Conservation (phyloP, 1,140 invertebrate species). For the Lanistes nyassanus region DNA sequence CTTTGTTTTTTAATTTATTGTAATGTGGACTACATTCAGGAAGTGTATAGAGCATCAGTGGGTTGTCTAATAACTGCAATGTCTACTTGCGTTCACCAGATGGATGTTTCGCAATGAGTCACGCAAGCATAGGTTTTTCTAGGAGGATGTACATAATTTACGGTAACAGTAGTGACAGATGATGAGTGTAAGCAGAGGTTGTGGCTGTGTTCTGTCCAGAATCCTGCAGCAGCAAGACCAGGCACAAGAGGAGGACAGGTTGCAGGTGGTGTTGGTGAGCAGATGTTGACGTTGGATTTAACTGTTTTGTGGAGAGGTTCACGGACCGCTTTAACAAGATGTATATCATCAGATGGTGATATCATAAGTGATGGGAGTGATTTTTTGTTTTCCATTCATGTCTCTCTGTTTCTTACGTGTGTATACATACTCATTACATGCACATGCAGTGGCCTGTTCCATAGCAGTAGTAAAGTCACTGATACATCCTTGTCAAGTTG, state of each 20-base stretch:
- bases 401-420: neutral
- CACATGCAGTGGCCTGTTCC: too few relatives aligned
- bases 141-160: too few relatives aligned
- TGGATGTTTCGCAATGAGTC: too few relatives aligned
- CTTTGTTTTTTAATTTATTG: neutral
- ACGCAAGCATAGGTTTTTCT: too few relatives aligned
- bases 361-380: neutral
- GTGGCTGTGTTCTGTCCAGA: constrained; percentile 45
- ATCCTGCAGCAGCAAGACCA: constrained; percentile 59
- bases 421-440: neutral
- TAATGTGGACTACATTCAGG: neutral
- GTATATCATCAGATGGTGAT: too few relatives aligned
- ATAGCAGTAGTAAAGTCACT: too few relatives aligned
- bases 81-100: too few relatives aligned
- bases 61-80: too few relatives aligned
- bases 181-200: too few relatives aligned
- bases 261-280: constrained; percentile 55
- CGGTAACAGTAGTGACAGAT: too few relatives aligned
- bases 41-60: neutral
- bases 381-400: neutral
- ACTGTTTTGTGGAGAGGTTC: neutral
- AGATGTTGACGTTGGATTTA: neutral
- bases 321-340: too few relatives aligned
- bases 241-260: constrained; percentile 55
- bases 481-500: too few relatives aligned